These are phyloP conservation scores for Limnephilus rhombicus DNA, from an alignment of 2,888 invertebrate species.

Conservation along the genomic window DNA sequence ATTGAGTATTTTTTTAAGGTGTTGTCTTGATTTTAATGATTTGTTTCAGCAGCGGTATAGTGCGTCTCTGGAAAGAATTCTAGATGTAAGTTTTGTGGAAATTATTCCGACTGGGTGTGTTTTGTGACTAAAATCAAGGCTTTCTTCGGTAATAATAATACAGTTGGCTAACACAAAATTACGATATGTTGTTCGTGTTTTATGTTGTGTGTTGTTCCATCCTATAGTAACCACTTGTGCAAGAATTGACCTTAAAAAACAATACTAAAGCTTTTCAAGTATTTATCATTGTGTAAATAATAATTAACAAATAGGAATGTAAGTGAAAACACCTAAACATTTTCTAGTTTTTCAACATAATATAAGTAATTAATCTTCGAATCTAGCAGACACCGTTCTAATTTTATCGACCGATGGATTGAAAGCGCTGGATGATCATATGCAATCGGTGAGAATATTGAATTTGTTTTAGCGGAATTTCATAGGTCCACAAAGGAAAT, in stretches of 20 bases:
- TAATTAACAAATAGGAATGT: no score
- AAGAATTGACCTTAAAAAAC: no score
- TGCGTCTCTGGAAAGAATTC: slow-evolving; percentile 70
- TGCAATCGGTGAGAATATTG: neutral
- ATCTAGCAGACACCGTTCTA: no score
- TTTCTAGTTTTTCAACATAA: no score
- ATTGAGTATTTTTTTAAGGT: neutral
- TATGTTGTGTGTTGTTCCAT: neutral
- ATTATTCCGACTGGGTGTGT: slow-evolving; percentile 67
- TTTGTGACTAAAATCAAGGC: slow-evolving; percentile 65
- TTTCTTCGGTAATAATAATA: neutral
- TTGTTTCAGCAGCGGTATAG: slow-evolving; percentile 71
- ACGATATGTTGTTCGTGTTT: neutral
- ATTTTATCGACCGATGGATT: neutral
- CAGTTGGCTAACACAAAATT: neutral
- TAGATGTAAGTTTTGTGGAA: slow-evolving; percentile 72
- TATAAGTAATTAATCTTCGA: no score
- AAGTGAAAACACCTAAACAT: no score
- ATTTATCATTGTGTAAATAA: no score
- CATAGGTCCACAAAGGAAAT: neutral
- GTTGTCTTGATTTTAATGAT: slow-evolving; percentile 27
- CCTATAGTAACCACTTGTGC: no score
- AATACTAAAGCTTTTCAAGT: no score
- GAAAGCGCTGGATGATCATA: neutral
- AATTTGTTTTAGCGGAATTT: neutral